A percentile compares a stretch with the other conserved stretches of the same genome.
Conservation (phyloP, 2,113 vertebrate genomes). For the Lepidothrix coronata region DNA sequence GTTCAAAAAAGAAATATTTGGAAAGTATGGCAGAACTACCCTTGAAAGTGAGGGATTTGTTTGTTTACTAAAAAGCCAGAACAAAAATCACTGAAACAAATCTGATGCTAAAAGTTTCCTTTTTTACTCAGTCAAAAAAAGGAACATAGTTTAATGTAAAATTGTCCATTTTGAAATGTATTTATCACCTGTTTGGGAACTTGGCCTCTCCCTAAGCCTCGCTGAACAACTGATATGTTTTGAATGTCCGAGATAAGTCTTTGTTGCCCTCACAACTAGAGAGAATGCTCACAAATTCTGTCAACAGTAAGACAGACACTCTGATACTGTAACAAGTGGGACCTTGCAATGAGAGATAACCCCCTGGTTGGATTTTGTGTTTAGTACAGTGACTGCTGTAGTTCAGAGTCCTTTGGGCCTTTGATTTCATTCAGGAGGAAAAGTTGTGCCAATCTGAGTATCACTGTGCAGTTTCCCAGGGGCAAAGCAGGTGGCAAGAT, state of each 20-base stretch:
- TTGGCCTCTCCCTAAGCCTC: not conserved
- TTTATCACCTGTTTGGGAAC: not conserved
- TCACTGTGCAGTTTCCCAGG: not conserved
- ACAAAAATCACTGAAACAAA: not conserved
- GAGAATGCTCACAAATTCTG: not conserved
- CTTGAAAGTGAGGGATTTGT: not conserved
- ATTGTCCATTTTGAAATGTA: not conserved
- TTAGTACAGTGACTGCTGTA: not conserved
- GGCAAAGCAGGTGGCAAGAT: not conserved
- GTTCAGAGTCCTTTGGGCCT: not conserved
- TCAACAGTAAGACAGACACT: not conserved
- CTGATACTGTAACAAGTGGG: not conserved
- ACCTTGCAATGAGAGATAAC: not conserved
- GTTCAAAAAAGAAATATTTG: not conserved
- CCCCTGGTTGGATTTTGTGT: not conserved
- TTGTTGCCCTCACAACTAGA: not conserved
- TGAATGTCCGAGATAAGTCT: not conserved
- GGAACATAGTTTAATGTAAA: not conserved
- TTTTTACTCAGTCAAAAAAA: not conserved
- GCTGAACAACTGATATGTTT: not conserved
- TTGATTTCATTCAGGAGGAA: not conserved
- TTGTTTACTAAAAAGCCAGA: not conserved
- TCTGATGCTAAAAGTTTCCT: not conserved
- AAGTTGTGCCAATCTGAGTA: not conserved
- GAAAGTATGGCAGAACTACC: not conserved